A percentile compares a stretch with the other conserved stretches of the same genome.
Evolutionary conservation across 2,113 vertebrate genomes (phyloP).

Genomic region (Myotis yumanensis): DNA sequence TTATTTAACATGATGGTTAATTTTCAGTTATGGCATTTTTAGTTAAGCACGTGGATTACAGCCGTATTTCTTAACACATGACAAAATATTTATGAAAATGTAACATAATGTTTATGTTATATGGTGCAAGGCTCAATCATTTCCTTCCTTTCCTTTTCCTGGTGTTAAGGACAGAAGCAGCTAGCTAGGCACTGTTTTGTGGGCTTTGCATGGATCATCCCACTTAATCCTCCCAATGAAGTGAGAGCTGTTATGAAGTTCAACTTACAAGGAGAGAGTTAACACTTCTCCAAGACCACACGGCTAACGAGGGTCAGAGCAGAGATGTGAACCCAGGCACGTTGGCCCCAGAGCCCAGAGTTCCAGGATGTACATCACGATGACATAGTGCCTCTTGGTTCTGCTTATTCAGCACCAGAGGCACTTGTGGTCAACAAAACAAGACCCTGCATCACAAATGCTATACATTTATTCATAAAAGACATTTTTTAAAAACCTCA

Average conservation of each 20-base stretch:
- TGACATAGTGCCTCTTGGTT: background rate
- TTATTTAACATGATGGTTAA: background rate
- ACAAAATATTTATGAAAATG: constrained; percentile 4
- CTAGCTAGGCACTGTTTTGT: background rate
- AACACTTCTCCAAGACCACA: background rate
- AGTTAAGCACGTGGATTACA: background rate
- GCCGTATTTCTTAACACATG: background rate
- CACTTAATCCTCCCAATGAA: background rate
- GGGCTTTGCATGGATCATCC: background rate
- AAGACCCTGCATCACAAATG: background rate
- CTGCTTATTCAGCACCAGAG: background rate
- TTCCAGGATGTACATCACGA: background rate
- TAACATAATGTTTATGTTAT: background rate
- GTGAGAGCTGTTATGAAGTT: background rate
- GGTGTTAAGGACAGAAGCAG: background rate
- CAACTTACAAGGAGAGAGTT: background rate
- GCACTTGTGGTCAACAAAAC: background rate
- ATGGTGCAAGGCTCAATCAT: background rate
- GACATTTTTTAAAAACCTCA: background rate
- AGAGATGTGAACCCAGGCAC: background rate
- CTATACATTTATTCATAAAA: background rate
- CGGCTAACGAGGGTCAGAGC: background rate
- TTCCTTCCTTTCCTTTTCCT: background rate
- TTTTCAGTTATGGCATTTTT: background rate
- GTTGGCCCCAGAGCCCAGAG: background rate